Percentiles rank a stretch among this genome's conserved stretches.
These are phyloP conservation scores for Lycopodina hypogea DNA, from an alignment of 37 sponge, comb jelly and placozoan species.

Conservation along the genomic window DNA sequence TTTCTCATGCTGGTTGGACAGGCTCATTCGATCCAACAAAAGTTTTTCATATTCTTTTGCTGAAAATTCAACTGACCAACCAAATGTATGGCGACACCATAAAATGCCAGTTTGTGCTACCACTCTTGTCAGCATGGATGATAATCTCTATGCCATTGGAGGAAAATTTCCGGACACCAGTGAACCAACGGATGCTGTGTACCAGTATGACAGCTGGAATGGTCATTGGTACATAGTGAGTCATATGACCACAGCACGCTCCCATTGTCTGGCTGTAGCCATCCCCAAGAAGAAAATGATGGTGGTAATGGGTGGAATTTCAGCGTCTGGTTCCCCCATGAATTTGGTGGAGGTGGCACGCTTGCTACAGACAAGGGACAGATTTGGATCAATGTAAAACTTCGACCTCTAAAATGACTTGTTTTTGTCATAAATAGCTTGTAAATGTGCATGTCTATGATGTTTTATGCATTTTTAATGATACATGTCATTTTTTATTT, in stretches of 20 bases:
- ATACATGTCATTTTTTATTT: no score
- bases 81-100: not conserved
- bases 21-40: not conserved
- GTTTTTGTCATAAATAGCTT: no score
- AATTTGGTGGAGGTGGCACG: not conserved
- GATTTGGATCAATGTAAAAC: no score
- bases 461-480: no score
- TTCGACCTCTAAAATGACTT: no score
- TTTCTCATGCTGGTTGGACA: not conserved
- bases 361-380: no score
- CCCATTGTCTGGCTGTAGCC: not conserved
- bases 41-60: not conserved
- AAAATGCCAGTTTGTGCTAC: not conserved
- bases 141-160: slow-evolving; percentile 8
- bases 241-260: not conserved
- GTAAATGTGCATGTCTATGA: no score
- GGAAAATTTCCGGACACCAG: not conserved
- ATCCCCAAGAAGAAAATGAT: not conserved
- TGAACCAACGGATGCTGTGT: not conserved
- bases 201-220: not conserved
- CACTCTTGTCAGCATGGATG: not conserved
- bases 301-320: not conserved
- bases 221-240: not conserved
- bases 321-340: not conserved
- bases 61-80: no score